Evolutionary conservation across 2,888 invertebrate species (phyloP), one percentile per base, ranked within the genome.

Genomic region (Nomada fucata): DNA sequence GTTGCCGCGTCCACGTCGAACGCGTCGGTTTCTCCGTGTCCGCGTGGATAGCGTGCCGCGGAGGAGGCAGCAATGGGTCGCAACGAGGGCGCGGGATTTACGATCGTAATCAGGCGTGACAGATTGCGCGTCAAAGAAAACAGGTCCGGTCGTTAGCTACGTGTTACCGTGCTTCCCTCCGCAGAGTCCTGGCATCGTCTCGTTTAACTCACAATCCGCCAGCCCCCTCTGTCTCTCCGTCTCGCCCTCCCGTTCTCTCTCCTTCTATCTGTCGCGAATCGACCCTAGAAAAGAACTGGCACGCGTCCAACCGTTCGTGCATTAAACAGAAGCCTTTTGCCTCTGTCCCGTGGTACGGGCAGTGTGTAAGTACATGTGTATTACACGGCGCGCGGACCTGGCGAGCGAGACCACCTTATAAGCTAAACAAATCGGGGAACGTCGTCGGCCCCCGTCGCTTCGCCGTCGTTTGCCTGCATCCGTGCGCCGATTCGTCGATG

Each of bases 381-480:
- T 81, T 76, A 50, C 36, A 71, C 52, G 59, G 26, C 13, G 20
- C 47, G 29, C 20, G 26, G 65, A 47, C 50, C 52, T 55, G 20
- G 61, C 0, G 42, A 73, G 53, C 52, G 36, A 64, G 23, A 57
- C 79, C 70, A 59, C 76, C 63, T 73, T 82, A 77, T 76, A 82
- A 77, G 79, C 87, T 87, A 88, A 87, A 88, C 88, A 86, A 87
- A 87, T 87, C 80, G 76, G 69, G 26, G 75, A 63, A 55, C 71
- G 70, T 47, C 53, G 50, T 50, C 50, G 18, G 20, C n/a, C 20
- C 36, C 2, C 36, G 13, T 23, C 26, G 61, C 69, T 29, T n/a
- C 47, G 59, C 57, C 47, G 18, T 59, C 59, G 59, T 59, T 59
- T 15, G 10, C 29, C 23, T 26, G 57, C 2, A 1, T 50, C 15